Evolutionary conservation across 2,797 vertebrate species (phyloP).

Genomic region (Trachops cirrhosus): DNA sequence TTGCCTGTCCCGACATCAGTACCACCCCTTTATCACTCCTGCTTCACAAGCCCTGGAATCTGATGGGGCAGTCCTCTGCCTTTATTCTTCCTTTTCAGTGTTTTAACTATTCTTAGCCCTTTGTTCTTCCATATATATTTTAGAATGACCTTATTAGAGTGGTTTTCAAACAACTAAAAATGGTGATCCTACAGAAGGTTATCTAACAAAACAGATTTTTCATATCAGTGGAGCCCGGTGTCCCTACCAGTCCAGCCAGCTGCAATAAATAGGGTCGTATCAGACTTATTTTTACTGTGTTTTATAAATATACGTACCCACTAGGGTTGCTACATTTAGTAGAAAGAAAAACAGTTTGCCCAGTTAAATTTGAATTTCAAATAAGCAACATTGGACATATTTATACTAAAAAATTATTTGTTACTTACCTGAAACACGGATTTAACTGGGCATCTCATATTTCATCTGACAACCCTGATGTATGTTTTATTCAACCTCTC

Average conservation of each 20-base stretch:
- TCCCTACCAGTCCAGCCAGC: background rate
- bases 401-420: background rate
- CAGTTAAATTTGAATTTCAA: slow-evolving; percentile 11
- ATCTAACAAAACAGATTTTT: background rate
- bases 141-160: background rate
- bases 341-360: background rate
- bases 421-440: background rate
- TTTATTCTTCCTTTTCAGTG: background rate
- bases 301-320: background rate
- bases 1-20: background rate
- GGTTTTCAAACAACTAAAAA: slow-evolving; percentile 2
- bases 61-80: background rate
- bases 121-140: background rate
- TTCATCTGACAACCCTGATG: background rate
- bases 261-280: background rate
- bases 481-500: no score
- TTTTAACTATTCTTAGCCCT: background rate
- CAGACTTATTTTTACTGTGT: background rate
- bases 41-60: background rate
- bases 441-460: background rate
- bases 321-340: background rate
- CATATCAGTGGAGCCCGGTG: background rate
- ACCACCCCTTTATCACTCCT: background rate
- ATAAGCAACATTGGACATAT: background rate
- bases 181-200: background rate